These are phyloP conservation scores for Prenolepis imparis DNA, from an alignment of 2,888 invertebrate species.

Conservation along the genomic window DNA sequence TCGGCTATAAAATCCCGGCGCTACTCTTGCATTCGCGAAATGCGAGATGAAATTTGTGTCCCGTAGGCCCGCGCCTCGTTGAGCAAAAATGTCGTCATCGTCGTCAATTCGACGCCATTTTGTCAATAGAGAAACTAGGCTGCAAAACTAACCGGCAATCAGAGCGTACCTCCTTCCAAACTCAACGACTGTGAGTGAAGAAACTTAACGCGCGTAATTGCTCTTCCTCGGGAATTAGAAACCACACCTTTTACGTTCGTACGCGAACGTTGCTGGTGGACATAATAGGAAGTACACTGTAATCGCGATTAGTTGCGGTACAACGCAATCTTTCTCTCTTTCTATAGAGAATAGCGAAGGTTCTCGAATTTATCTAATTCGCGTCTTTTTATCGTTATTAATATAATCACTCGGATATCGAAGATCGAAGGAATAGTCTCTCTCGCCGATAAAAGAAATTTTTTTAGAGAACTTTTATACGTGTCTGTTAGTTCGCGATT, in stretches of 20 bases:
- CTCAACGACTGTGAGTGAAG: slow-evolving; percentile 43
- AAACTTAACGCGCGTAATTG: slow-evolving; percentile 55
- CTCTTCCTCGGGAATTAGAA: slow-evolving; percentile 58
- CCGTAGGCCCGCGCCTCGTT: slow-evolving; percentile 5
- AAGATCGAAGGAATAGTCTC: not conserved
- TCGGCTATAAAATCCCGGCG: not conserved
- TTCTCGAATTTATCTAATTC: not conserved
- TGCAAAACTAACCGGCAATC: slow-evolving; percentile 69
- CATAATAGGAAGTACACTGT: slow-evolving; percentile 38
- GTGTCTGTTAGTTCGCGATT: slow-evolving; percentile 26
- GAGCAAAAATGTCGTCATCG: slow-evolving; percentile 28
- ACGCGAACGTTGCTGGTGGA: slow-evolving; percentile 16
- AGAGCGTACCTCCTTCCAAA: slow-evolving; percentile 70
- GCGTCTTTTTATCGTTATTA: not conserved
- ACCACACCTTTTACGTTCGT: slow-evolving; percentile 43
- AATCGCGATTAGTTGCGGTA: slow-evolving; percentile 32
- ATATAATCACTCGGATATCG: not conserved
- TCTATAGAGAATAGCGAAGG: not conserved
- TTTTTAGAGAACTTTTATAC: not conserved
- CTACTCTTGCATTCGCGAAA: not conserved
- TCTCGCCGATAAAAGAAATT: not conserved
- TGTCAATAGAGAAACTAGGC: slow-evolving; percentile 71
- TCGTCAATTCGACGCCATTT: slow-evolving; percentile 60
- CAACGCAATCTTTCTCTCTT: not conserved
- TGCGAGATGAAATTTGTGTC: slow-evolving; percentile 21